Conservation (phyloP, 1,140 invertebrate species). For the Glomeris maerens region DNA sequence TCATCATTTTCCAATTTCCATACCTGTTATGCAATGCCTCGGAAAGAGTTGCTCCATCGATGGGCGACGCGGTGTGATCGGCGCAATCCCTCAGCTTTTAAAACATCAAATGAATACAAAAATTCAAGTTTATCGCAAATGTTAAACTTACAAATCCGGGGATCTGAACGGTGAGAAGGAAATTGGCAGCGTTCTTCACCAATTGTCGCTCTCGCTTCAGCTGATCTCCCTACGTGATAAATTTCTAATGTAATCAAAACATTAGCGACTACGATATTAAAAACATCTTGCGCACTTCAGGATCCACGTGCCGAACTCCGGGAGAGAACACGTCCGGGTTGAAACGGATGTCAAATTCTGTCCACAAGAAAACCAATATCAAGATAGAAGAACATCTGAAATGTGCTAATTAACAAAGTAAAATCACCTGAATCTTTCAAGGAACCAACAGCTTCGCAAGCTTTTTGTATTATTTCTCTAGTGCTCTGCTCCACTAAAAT, state of each 20-base stretch:
- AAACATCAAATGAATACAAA: constrained; percentile 3
- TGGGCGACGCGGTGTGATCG: constrained; percentile 78
- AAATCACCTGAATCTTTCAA: constrained; percentile 49
- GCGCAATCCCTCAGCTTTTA: constrained; percentile 71
- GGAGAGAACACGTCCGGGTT: constrained; percentile 96
- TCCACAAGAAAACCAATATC: constrained; percentile 25
- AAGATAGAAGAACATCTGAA: not conserved
- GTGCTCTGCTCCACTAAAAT: constrained; percentile 63
- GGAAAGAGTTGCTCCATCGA: constrained; percentile 87
- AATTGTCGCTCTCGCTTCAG: constrained; percentile 71
- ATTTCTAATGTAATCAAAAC: too few species aligned
- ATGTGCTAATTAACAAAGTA: constrained; percentile 9
- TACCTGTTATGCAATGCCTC: constrained; percentile 71
- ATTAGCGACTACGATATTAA: too few species aligned
- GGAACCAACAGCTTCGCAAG: constrained; percentile 77
- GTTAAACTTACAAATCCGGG: constrained; percentile 64
- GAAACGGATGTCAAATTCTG: constrained; percentile 91
- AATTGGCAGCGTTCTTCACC: constrained; percentile 88
- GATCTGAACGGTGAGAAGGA: constrained; percentile 81
- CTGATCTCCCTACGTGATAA: constrained; percentile 35
- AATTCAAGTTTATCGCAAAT: constrained; percentile 3
- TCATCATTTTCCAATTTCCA: not conserved
- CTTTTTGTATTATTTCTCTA: constrained; percentile 73
- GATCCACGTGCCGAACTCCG: constrained; percentile 68
- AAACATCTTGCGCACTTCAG: constrained; percentile 31